Percentiles rank a stretch among this genome's conserved stretches.
Conservation (phyloP, 2,797 vertebrate genomes). For the Liparis tanakae region DNA sequence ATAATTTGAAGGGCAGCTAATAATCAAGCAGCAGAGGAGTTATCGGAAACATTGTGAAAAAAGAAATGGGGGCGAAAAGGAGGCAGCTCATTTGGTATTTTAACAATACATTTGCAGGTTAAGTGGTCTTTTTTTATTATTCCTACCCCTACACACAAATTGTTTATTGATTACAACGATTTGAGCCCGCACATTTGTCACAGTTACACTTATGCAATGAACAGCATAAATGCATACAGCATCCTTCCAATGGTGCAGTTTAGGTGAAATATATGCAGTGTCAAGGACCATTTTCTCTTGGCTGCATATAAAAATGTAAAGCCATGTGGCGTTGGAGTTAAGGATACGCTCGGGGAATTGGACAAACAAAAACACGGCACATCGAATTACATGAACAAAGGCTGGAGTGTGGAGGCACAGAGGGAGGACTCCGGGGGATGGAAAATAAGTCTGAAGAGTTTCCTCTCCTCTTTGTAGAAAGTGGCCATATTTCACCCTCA, state of each 20-base stretch:
- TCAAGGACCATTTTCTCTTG: conserved; percentile 71
- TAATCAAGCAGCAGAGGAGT: conserved; percentile 1
- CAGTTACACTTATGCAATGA: conserved; percentile 50
- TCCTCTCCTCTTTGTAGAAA: conserved; percentile 40
- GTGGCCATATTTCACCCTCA: conserved; percentile 25
- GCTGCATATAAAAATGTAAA: conserved; percentile 60
- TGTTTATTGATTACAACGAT: conserved; percentile 19
- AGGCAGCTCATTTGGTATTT: conserved; percentile 10
- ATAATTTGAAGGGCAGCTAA: conserved; percentile 29
- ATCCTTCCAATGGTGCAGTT: conserved; percentile 56
- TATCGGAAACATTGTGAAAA: conserved; percentile 7
- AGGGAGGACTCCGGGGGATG: conserved; percentile 51
- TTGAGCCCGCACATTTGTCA: conserved; percentile 64
- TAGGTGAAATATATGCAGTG: conserved; percentile 67
- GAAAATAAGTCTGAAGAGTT: conserved; percentile 38
- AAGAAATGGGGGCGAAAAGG: not conserved
- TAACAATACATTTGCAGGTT: conserved; percentile 24
- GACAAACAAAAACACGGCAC: conserved; percentile 71
- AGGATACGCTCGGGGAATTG: conserved; percentile 62
- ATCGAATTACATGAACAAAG: conserved; percentile 68
- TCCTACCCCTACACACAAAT: not conserved
- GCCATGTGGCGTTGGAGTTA: conserved; percentile 59
- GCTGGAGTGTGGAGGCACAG: conserved; percentile 46
- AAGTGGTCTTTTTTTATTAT: conserved; percentile 26
- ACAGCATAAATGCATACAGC: conserved; percentile 62